Evolutionary conservation across 2,113 vertebrate species (phyloP), one percentile per base, ranked within the genome.

Genomic region (Malurus cyaneus): DNA sequence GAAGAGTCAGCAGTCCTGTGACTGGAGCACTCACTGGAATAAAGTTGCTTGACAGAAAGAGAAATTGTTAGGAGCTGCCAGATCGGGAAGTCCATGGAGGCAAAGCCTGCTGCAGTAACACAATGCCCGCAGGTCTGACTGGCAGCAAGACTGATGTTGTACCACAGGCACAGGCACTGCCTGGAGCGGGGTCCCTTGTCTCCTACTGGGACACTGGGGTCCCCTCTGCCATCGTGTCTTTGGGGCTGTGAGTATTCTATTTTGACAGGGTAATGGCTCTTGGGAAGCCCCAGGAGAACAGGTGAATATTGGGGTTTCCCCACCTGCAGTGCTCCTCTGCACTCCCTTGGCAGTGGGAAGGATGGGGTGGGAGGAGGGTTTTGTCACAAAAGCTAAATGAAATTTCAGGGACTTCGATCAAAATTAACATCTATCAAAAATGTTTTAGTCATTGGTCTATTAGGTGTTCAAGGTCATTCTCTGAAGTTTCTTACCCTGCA

Each of bases 61-160:
- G 36, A 49, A 57, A 9, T 8, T 32, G 18, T 36, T 12, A 13
- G 49, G 34, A 64, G 17, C 6, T 47, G 28, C 25, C 23, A 25
- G 19, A 28, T 31, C 0, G 3, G 54, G 65, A 24, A 62, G 20
- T 6, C 24, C 21, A 2, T 0, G 23, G 31, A 5, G 17, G 1
- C 14, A 31, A 14, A 14, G 19, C 39, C 11, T 71, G 42, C 18
- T 54, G 66, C 57, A 54, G 25, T 4, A 14, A 2, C 9, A 2
- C 0, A 1, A 1, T 50, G 28, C 21, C 50, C 0, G 1, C 16
- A 32, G 34, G 25, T 64, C 32, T 0, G 0, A 2, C 23, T 8
- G 34, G 14, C 41, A 15, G 24, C 1, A 26, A 47, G 8, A 6
- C 31, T 50, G 49, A 8, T 14, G 0, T 0, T 5, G 36, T 14